Base-by-base conservation (phyloP, 37 sponge, comb jelly and placozoan genomes). In the Crambe crambe region DNA sequence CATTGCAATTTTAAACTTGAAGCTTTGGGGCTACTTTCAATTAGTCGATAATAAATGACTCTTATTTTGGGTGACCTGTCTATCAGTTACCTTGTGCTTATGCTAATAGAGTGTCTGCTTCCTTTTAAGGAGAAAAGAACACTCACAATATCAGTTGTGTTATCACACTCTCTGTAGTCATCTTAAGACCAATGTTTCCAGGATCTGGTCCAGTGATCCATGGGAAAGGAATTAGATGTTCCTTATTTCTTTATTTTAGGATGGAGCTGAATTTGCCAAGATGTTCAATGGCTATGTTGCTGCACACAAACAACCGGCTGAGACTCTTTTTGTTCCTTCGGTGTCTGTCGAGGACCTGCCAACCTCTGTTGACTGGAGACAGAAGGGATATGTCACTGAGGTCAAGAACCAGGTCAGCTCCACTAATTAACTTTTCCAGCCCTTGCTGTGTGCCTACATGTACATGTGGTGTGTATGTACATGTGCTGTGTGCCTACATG, bases 391-490 rank as follows among this genome's bases (percentile, higher is more conserved):
- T 25, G 94, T 90, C 39, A 87, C 88, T 58, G 67, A 44, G 3
- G 72, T 94, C 30, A 94, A 94, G 74, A 87, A 90, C 82, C 90
- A 94, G 85, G 93, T 89, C 75, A 2, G 4, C 29, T n/a, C n/a
- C n/a, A n/a, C 15, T 6, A 35, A 3, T 10, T 58, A 26, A 42
- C 51, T 47, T 47, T 47, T 15, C 51, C 51, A 47, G 6, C 42
- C 26, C 47, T 27, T 25, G 34, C 18, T 59, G 31, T 76, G 63
- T 68, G 25, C 20, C 12, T 62, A 37, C 23, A 23, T 15, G 58
- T 42, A 32, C 31, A 37, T 22, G 18, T 4, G 25, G 21, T 60
- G n/a, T 21, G 18, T 15, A 15, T 12, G 12, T 47, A 47, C 51
- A 47, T 6, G 12, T 12, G 12, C 51, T 47, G 12, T 47, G 12